These are phyloP conservation scores for Drosophila truncata DNA, from an alignment of 1,140 invertebrate genomes.

Conservation along the genomic window DNA sequence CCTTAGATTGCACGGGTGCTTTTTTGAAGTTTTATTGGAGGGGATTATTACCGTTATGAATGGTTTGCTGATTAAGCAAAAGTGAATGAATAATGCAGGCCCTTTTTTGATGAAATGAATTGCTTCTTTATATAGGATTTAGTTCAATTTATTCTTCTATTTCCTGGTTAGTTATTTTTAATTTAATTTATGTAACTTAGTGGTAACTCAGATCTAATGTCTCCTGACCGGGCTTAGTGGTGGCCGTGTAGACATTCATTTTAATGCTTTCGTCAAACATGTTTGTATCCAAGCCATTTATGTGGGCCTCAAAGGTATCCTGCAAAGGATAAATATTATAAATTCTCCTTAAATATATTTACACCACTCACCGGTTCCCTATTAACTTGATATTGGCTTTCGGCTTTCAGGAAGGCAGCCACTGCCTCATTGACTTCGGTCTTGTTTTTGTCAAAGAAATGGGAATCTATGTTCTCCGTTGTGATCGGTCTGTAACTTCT, in stretches of 20 bases:
- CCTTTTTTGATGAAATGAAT: too few species aligned
- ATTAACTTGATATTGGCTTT: not conserved
- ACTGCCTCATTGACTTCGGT: conserved; percentile 52
- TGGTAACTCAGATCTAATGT: not conserved
- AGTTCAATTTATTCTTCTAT: not conserved
- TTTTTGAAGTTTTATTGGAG: conserved; percentile 14
- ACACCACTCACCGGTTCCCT: conserved; percentile 14
- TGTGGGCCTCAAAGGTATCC: conserved; percentile 37
- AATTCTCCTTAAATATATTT: not conserved
- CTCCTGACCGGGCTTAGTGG: conserved; percentile 30
- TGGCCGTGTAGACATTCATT: conserved; percentile 47
- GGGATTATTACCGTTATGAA: conserved; percentile 4
- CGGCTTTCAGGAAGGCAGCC: conserved; percentile 49
- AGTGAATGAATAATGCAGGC: conserved; percentile 11
- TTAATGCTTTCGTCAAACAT: conserved; percentile 55
- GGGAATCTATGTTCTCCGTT: conserved; percentile 22
- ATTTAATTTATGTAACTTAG: not conserved
- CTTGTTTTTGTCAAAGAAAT: conserved; percentile 33
- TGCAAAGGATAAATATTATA: not conserved
- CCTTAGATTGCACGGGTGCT: conserved; percentile 12
- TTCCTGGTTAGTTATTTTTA: not conserved
- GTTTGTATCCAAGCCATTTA: conserved; percentile 41
- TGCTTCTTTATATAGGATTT: too few species aligned
- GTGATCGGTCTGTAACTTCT: not conserved
- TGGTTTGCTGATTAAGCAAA: not conserved